Conservation (phyloP, 37 sponge, comb jelly and placozoan species). For the Corticium candelabrum region DNA sequence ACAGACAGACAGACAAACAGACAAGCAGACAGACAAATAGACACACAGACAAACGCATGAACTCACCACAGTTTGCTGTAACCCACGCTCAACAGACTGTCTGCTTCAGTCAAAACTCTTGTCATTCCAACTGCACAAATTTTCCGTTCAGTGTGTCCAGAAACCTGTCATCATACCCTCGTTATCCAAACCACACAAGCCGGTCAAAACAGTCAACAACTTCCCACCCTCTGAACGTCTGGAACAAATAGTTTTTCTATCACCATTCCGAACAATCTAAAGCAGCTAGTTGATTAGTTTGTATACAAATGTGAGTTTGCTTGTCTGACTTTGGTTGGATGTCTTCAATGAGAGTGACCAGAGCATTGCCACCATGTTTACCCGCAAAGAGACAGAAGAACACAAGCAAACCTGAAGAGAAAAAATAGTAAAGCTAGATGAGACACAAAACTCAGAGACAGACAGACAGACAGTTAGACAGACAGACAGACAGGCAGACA, state of each 20-base stretch:
- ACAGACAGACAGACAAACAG: no score
- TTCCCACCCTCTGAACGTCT: constrained; percentile 95
- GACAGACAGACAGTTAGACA: background rate
- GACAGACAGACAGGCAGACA: no score
- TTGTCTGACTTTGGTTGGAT: constrained; percentile 59
- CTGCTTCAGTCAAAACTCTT: constrained; percentile 85
- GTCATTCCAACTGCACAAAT: constrained; percentile 92
- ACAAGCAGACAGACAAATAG: no score
- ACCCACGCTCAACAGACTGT: constrained; percentile 48
- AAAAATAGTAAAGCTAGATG: no score
- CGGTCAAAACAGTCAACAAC: no score
- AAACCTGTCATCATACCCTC: no score
- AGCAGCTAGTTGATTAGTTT: background rate
- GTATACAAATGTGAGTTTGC: background rate
- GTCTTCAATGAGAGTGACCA: constrained; percentile 67
- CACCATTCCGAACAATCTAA: constrained; percentile 81
- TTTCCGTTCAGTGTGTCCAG: constrained; percentile 74
- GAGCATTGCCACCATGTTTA: constrained; percentile 63
- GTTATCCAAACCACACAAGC: no score
- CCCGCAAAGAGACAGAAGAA: constrained; percentile 83
- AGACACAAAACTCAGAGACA: no score
- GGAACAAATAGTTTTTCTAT: constrained; percentile 79
- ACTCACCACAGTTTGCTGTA: background rate
- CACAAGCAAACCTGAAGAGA: constrained; percentile 47
- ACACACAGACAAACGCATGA: no score